Evolutionary conservation across 2,113 vertebrate species (phyloP).

Genomic region (Machaerirhynchus nigripectus): DNA sequence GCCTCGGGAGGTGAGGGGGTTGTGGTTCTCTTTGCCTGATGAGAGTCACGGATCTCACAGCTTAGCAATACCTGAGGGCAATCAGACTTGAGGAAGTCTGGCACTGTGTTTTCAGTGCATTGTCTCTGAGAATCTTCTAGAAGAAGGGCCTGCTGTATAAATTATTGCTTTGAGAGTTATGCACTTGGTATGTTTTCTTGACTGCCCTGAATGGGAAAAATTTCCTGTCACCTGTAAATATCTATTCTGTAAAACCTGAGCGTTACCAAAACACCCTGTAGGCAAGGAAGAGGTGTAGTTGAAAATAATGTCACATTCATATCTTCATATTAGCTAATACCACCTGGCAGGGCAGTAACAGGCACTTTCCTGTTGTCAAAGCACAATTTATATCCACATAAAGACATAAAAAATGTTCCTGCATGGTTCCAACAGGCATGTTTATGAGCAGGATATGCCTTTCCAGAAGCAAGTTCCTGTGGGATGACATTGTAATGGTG

Average conservation of each 20-base stretch:
- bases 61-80: not conserved
- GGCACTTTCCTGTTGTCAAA: not conserved
- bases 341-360: not conserved
- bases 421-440: fast-evolving
- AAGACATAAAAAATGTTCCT: not conserved
- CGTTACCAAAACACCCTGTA: not conserved
- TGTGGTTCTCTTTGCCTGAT: not conserved
- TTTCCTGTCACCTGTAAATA: not conserved
- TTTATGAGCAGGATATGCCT: not conserved
- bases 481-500: not conserved
- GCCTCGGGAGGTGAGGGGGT: not conserved
- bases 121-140: not conserved
- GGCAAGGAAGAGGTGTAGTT: not conserved
- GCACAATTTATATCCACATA: not conserved
- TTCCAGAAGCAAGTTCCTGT: not conserved
- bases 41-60: not conserved
- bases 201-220: not conserved
- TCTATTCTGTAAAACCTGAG: not conserved
- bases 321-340: not conserved
- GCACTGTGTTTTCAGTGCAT: not conserved
- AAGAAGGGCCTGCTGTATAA: not conserved
- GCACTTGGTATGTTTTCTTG: not conserved
- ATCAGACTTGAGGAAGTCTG: not conserved
- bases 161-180: not conserved
- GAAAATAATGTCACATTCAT: not conserved